phyloP scores from a whole-genome alignment of 2,113 vertebrate species.

The Corydoras sp. region DNA sequence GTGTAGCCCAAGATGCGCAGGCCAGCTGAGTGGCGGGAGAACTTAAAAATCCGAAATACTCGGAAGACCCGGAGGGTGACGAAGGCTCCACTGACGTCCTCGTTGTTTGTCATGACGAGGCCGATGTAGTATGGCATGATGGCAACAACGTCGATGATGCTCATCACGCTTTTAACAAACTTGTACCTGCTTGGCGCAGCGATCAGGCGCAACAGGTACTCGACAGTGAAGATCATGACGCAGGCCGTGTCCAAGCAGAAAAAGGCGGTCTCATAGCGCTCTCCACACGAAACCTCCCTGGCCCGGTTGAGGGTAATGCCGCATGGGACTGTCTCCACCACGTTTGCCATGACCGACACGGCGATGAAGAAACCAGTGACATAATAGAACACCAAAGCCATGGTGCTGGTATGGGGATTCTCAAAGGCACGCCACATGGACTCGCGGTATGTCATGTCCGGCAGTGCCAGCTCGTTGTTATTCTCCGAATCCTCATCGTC shows the following conservation, averaged over 20 bases:
- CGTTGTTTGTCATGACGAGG: conserved; percentile 93
- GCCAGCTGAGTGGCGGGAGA: conserved; percentile 94
- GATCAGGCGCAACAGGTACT: conserved; percentile 85
- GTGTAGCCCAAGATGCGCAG: conserved; percentile 95
- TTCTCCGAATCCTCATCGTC: conserved; percentile 82
- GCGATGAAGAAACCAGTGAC: conserved; percentile 98
- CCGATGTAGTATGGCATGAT: conserved; percentile 98
- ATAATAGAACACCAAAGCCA: conserved; percentile 95
- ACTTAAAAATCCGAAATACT: conserved; percentile 97
- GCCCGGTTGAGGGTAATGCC: conserved; percentile 63
- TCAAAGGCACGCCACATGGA: conserved; percentile 94
- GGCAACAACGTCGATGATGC: conserved; percentile 94
- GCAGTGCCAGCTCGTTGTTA: conserved; percentile 60
- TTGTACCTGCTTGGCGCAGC: conserved; percentile 87
- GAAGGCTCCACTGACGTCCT: conserved; percentile 96
- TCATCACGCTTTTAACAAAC: conserved; percentile 93
- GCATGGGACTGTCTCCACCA: conserved; percentile 92
- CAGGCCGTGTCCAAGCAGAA: conserved; percentile 97
- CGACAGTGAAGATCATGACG: conserved; percentile 96
- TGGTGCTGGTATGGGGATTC: conserved; percentile 94
- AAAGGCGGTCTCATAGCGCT: conserved; percentile 88
- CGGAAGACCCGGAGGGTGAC: conserved; percentile 93
- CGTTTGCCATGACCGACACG: conserved; percentile 90
- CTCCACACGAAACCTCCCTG: conserved; percentile 82
- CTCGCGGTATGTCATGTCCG: conserved; percentile 76